These are phyloP conservation scores for Morphnarchus princeps DNA, from an alignment of 2,113 vertebrate genomes.

Conservation along the genomic window DNA sequence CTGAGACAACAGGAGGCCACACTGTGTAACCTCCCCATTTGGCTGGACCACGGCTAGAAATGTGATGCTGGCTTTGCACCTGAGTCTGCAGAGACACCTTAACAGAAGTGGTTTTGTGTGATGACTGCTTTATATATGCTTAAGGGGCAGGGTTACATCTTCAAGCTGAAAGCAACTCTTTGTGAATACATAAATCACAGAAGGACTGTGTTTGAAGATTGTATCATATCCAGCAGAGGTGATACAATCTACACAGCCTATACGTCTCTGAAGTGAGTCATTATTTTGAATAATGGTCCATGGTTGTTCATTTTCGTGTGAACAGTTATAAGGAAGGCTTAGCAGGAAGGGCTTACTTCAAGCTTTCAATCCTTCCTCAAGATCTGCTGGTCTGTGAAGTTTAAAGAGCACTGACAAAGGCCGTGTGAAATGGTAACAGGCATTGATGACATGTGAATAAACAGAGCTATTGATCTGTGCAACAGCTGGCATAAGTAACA, in stretches of 20 bases:
- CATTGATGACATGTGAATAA: not conserved
- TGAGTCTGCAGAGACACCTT: not conserved
- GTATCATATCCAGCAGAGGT: not conserved
- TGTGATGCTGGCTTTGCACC: not conserved
- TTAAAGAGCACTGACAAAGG: not conserved
- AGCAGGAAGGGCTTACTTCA: not conserved
- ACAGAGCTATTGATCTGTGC: not conserved
- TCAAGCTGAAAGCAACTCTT: not conserved
- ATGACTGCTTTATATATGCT: not conserved
- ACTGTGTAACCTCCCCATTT: not conserved
- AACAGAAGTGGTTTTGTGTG: not conserved
- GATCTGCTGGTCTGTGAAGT: not conserved
- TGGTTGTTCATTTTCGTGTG: not conserved
- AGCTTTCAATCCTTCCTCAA: not conserved
- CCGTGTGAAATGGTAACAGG: not conserved
- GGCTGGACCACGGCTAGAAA: not conserved
- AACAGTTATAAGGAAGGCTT: not conserved
- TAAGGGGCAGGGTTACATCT: slow-evolving; percentile 12
- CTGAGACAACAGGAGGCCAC: not conserved
- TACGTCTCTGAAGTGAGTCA: not conserved
- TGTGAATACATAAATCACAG: not conserved
- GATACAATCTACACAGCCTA: not conserved
- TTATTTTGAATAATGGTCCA: not conserved
- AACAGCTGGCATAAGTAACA: not conserved
- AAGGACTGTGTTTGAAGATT: not conserved